A percentile compares a stretch with the other conserved stretches of the same genome.
Evolutionary conservation across 2,113 vertebrate species (phyloP).

Genomic region (Toxotes chatareus): DNA sequence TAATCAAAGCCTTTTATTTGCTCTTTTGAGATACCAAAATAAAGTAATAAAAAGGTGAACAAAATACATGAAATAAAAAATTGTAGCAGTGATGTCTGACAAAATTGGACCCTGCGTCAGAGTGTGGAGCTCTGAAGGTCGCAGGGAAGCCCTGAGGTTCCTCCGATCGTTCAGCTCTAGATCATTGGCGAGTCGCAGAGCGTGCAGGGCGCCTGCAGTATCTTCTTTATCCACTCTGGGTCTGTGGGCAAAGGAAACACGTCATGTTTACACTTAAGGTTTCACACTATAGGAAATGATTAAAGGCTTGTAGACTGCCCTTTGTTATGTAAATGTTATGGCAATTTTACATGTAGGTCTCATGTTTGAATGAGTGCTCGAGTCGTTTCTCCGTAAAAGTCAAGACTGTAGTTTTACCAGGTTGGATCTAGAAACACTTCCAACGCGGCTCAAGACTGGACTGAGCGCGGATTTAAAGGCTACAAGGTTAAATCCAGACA

Average conservation of each 20-base stretch:
- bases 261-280: neutral
- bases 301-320: neutral
- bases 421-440: neutral
- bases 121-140: conserved; percentile 23
- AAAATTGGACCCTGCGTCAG: conserved; percentile 40
- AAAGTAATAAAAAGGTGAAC: conserved; percentile 57
- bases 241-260: conserved; percentile 82
- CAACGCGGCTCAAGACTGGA: neutral
- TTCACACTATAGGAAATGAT: neutral
- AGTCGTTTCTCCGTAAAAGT: neutral
- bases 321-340: neutral
- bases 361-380: neutral
- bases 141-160: conserved; percentile 44
- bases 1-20: conserved; percentile 74
- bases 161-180: conserved; percentile 66
- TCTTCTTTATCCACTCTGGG: conserved; percentile 95
- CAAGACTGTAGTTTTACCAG: neutral
- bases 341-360: too few species aligned
- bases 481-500: too few species aligned
- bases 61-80: conserved; percentile 47
- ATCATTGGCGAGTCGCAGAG: conserved; percentile 96
- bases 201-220: conserved; percentile 91
- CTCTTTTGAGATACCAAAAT: conserved; percentile 53
- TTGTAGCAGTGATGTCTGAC: conserved; percentile 27
- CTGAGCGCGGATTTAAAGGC: neutral